Evolutionary conservation across 2,888 invertebrate species (phyloP).

Genomic region (Acanthoscelides obtectus): DNA sequence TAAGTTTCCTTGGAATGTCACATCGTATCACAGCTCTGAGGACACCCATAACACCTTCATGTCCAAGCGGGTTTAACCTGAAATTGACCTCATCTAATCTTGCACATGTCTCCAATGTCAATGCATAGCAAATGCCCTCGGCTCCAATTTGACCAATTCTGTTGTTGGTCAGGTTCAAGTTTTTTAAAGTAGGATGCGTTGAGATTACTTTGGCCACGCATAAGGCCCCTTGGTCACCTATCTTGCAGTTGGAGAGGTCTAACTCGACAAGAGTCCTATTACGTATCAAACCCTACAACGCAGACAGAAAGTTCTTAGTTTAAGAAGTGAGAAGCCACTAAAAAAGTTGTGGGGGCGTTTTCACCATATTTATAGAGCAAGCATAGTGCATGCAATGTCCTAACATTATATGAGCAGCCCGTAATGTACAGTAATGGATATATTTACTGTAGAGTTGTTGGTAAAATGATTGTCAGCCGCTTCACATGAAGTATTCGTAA

Average conservation of each 20-base stretch:
- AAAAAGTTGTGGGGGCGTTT: too few species aligned
- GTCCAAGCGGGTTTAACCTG: slow-evolving; percentile 58
- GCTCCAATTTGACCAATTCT: slow-evolving; percentile 31
- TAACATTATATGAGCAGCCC: too few species aligned
- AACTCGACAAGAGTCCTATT: slow-evolving; percentile 51
- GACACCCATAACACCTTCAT: slow-evolving; percentile 56
- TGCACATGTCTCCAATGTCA: slow-evolving; percentile 26
- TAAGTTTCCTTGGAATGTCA: slow-evolving; percentile 53
- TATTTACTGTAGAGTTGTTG: too few species aligned
- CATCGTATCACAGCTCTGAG: slow-evolving; percentile 56
- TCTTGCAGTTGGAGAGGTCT: slow-evolving; percentile 62
- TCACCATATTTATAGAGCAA: too few species aligned
- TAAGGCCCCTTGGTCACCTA: slow-evolving; percentile 59
- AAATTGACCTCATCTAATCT: slow-evolving; percentile 46
- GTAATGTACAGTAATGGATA: too few species aligned
- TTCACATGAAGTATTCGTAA: too few species aligned
- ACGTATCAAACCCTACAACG: slow-evolving; percentile 19
- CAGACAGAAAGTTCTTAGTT: too few species aligned
- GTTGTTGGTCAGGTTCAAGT: slow-evolving; percentile 51
- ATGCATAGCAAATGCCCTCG: slow-evolving; percentile 41
- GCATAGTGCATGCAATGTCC: too few species aligned
- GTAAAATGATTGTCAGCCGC: too few species aligned
- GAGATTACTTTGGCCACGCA: slow-evolving; percentile 57
- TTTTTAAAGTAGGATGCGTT: slow-evolving; percentile 49
- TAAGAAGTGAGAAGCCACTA: too few species aligned